phyloP scores from a whole-genome alignment of 2,113 vertebrate species.

The Hippoglossus stenolepis region DNA sequence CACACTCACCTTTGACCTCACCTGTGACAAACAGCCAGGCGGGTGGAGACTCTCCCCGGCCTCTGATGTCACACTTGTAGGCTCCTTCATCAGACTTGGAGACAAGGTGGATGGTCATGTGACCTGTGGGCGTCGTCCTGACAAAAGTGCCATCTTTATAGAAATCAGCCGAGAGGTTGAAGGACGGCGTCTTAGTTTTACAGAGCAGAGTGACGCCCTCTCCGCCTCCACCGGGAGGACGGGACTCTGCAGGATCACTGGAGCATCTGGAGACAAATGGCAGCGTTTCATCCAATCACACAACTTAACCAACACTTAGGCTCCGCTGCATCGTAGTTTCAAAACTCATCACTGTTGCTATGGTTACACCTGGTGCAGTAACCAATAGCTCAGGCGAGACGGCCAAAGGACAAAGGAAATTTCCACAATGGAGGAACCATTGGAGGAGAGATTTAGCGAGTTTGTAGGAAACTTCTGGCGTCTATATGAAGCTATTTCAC shows the following conservation, averaged over 20 bases:
- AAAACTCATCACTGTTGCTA: not conserved
- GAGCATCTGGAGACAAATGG: not conserved
- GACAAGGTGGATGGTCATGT: conserved; percentile 24
- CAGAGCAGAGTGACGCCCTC: not conserved
- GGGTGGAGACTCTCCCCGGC: conserved; percentile 7
- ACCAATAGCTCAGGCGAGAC: too few relatives aligned
- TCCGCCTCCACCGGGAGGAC: conserved; percentile 38
- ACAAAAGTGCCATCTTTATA: conserved; percentile 5
- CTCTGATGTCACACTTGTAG: conserved; percentile 12
- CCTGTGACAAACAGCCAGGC: not conserved
- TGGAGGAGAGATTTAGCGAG: too few relatives aligned
- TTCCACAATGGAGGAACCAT: too few relatives aligned
- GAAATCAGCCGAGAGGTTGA: not conserved
- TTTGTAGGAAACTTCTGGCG: too few relatives aligned
- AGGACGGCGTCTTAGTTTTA: not conserved
- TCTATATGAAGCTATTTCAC: too few relatives aligned
- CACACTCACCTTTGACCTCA: too few relatives aligned
- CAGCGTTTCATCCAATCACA: conserved; percentile 1
- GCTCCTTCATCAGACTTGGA: conserved; percentile 22
- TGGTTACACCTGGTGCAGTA: not conserved
- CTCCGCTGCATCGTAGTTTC: too few relatives aligned
- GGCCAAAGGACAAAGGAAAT: too few relatives aligned
- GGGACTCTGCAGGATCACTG: conserved; percentile 37
- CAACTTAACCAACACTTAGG: not conserved
- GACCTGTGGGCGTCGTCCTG: not conserved